Conservation (phyloP, 2,113 vertebrate species). For the Cnemophilus loriae region DNA sequence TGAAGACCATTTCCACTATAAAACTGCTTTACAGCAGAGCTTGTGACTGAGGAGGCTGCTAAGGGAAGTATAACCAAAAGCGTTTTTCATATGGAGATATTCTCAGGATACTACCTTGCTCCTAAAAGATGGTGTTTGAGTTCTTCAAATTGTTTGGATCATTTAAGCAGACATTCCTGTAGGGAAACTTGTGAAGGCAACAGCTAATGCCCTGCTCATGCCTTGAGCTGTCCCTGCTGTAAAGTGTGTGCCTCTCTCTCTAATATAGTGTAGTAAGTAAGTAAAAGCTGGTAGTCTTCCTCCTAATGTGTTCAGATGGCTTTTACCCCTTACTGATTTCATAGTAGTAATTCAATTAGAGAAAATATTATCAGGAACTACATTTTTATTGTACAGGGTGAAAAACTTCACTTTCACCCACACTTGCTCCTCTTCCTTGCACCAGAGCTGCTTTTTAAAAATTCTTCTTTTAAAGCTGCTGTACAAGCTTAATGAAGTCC, state of each 20-base stretch:
- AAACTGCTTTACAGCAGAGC: neutral
- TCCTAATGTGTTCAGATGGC: neutral
- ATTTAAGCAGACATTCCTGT: neutral
- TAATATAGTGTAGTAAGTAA: neutral
- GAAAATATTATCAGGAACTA: neutral
- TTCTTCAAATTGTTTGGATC: neutral
- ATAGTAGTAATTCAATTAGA: neutral
- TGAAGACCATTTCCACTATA: neutral
- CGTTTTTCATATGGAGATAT: neutral
- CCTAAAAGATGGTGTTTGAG: neutral
- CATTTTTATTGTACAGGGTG: neutral
- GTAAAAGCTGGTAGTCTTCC: neutral
- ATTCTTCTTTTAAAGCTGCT: neutral
- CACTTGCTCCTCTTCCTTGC: neutral
- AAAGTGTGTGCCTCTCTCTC: neutral
- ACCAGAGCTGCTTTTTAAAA: neutral
- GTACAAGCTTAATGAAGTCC: neutral
- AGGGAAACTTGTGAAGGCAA: neutral
- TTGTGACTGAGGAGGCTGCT: neutral
- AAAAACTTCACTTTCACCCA: neutral
- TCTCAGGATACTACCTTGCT: neutral
- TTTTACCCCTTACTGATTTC: neutral
- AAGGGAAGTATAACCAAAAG: neutral
- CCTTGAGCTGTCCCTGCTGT: neutral
- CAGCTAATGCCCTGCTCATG: neutral